Evolutionary conservation across 92 coral and sea anemone genomes (phyloP).

Genomic region (Diadumene lineata): DNA sequence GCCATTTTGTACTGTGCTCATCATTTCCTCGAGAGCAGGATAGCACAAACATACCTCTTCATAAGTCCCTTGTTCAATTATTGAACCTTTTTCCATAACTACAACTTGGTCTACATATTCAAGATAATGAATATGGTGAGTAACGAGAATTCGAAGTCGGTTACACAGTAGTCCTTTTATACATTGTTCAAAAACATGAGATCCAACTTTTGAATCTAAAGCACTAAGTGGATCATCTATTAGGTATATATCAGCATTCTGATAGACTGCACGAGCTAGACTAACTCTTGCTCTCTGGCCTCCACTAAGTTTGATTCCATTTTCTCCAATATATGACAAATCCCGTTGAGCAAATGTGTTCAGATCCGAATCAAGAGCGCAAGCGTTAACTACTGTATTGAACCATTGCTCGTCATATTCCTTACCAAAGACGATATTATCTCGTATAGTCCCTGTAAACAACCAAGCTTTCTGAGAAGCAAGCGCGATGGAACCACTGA

Average conservation of each 20-base stretch:
- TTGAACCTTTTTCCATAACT: conserved; percentile 20
- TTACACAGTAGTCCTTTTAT: conserved; percentile 13
- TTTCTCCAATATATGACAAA: conserved; percentile 22
- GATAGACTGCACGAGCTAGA: conserved; percentile 31
- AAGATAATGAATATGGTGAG: conserved; percentile 21
- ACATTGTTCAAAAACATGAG: conserved; percentile 26
- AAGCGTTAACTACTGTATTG: conserved; percentile 15
- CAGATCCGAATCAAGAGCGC: conserved; percentile 22
- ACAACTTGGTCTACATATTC: conserved; percentile 13
- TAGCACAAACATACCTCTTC: neutral
- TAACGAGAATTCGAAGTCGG: conserved; percentile 12
- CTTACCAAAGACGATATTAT: conserved; percentile 24
- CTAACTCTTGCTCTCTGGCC: conserved; percentile 38
- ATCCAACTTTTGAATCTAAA: conserved; percentile 29
- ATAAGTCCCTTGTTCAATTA: conserved; percentile 3
- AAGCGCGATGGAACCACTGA: neutral
- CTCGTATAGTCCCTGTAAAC: conserved; percentile 29
- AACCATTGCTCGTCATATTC: neutral
- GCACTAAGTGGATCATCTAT: conserved; percentile 3
- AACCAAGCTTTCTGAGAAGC: conserved; percentile 28
- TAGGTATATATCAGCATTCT: conserved; percentile 1
- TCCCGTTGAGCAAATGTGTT: conserved; percentile 20
- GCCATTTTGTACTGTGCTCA: neutral
- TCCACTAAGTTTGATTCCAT: conserved; percentile 36
- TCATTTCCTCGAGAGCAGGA: neutral